Evolutionary conservation across 2,797 vertebrate species (phyloP).

Genomic region (Myiotriccus ornatus): DNA sequence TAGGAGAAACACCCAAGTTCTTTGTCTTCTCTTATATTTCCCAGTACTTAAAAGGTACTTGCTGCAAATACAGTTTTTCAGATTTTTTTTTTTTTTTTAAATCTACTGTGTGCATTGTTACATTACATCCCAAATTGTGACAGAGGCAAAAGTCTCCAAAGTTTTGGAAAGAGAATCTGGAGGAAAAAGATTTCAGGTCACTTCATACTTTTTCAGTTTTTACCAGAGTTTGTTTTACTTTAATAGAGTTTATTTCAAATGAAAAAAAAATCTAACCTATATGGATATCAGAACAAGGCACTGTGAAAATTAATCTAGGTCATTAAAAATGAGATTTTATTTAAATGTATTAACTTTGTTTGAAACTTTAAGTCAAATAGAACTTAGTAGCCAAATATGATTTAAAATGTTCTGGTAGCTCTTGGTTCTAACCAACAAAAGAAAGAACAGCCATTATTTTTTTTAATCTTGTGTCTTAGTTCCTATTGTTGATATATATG

Average conservation of each 20-base stretch:
- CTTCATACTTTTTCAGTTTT: background rate
- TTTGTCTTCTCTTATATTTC: background rate
- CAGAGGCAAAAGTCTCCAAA: background rate
- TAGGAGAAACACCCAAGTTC: background rate
- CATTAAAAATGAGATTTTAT: background rate
- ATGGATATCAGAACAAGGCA: background rate
- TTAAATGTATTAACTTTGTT: background rate
- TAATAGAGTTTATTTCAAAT: background rate
- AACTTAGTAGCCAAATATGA: background rate
- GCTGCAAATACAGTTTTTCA: background rate
- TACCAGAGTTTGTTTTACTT: background rate
- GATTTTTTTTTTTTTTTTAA: background rate
- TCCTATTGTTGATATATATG: background rate
- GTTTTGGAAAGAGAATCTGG: background rate
- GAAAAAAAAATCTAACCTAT: background rate
- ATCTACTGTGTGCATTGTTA: background rate
- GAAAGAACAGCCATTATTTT: background rate
- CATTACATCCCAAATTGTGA: background rate
- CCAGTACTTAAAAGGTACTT: background rate
- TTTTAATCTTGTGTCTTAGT: background rate
- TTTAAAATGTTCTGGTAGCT: background rate
- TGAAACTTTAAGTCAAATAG: background rate
- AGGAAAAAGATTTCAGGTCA: background rate
- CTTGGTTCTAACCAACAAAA: background rate
- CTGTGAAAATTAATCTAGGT: background rate